Base-by-base conservation (phyloP, 2,797 vertebrate genomes). In the Apogon talboti region DNA sequence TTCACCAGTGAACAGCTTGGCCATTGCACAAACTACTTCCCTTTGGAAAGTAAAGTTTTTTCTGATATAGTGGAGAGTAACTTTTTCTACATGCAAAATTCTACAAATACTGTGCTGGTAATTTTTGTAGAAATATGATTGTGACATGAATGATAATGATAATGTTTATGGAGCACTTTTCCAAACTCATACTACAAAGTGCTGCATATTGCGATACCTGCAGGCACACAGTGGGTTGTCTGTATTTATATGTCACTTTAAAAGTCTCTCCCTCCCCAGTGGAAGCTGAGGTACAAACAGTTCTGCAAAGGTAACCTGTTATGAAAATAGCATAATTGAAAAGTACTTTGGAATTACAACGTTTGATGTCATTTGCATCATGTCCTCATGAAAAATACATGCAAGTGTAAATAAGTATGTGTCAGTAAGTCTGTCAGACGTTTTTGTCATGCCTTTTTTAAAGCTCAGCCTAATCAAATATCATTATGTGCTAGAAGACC, bases 181-280 rank as follows among this genome's bases (percentile, higher is more conserved):
- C 9, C 33, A 9, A 9, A 35, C 9, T 35, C 2, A 3, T 10
- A 35, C 1, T 9, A 35, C 24, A 35, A 35, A 10, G 33, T 35
- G 33, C 33, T 35, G 33, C 33, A 10, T n/a, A 49, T 11, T 54
- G 19, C 18, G 53, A 51, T 53, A 5, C 18, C 42, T 74, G 45
- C 35, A 60, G 63, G 46, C 40, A 40, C 38, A 14, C 48, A 15
- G 9, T 1, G 5, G 15, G 21, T 14, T 48, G 47, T 60, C 11
- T 71, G 12, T 45, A 48, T 62, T 58, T 40, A 37, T n/a, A 6
- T 30, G 18, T 63, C 24, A 41, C 33, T 49, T 52, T 38, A 35
- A 49, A 56, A 63, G 13, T 55, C 5, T 11, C 11, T 42, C 13
- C 1, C 2, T 50, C 12, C 1, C 35, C 56, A 19, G 62, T 18